Conservation (phyloP, 2,888 invertebrate species). For the Notodonta dromedarius region DNA sequence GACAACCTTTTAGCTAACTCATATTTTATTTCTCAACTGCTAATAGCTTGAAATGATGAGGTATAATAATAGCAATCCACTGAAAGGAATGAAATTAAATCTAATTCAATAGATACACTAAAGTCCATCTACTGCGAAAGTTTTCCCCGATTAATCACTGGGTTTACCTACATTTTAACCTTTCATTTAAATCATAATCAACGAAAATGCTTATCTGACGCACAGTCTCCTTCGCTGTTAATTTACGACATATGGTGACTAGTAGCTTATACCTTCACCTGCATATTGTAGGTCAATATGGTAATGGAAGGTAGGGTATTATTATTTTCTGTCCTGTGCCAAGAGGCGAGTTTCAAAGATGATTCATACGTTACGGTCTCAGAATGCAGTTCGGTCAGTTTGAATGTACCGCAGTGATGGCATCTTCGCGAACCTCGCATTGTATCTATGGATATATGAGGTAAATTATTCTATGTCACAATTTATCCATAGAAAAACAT, state of each 20-base stretch:
- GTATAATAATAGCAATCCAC: not conserved
- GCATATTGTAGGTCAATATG: conserved; percentile 57
- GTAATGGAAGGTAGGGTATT: conserved; percentile 53
- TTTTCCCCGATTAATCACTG: conserved; percentile 27
- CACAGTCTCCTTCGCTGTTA: conserved; percentile 39
- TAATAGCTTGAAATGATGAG: not conserved
- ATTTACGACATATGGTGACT: conserved; percentile 47
- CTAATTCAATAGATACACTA: not conserved
- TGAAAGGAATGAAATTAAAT: not conserved
- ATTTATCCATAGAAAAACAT: conserved; percentile 37
- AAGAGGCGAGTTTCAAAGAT: conserved; percentile 64
- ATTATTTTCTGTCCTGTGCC: conserved; percentile 66
- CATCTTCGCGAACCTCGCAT: conserved; percentile 52
- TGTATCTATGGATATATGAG: conserved; percentile 41
- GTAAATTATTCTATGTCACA: conserved; percentile 32
- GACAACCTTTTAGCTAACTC: conserved; percentile 38
- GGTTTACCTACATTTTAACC: conserved; percentile 26
- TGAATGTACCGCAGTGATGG: conserved; percentile 54
- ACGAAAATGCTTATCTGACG: conserved; percentile 23
- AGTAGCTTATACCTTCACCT: conserved; percentile 54
- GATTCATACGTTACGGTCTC: conserved; percentile 67
- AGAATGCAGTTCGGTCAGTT: conserved; percentile 76
- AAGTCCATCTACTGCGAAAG: conserved; percentile 11
- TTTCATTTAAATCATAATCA: conserved; percentile 31
- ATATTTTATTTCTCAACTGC: conserved; percentile 28